phyloP scores from a whole-genome alignment of 2,113 vertebrate genomes.

The Stomatorhinus ivindoensis region DNA sequence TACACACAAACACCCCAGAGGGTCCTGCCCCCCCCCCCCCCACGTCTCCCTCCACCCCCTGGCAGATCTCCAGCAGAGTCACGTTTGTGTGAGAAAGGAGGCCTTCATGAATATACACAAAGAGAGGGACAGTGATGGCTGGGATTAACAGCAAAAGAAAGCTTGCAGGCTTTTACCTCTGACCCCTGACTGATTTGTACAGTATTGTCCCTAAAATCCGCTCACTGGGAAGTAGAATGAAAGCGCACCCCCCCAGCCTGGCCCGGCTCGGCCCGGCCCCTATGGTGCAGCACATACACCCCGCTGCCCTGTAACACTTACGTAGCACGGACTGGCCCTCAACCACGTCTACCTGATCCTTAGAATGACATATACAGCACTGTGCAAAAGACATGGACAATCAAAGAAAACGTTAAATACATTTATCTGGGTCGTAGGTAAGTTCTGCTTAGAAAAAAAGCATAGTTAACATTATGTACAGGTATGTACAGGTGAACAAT shows the following conservation, averaged over 20 bases:
- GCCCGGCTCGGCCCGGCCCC: neutral
- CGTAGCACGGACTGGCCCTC: neutral
- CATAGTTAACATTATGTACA: neutral
- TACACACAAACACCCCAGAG: neutral
- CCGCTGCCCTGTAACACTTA: neutral
- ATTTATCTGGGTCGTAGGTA: neutral
- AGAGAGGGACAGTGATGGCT: neutral
- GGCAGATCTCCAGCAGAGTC: slow-evolving; percentile 30
- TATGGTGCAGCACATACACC: neutral
- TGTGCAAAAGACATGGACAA: neutral
- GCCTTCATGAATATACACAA: slow-evolving; percentile 56
- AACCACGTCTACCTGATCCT: neutral
- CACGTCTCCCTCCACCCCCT: neutral
- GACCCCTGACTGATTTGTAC: neutral
- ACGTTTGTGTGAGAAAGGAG: slow-evolving; percentile 27
- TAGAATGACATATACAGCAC: neutral
- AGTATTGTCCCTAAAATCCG: neutral
- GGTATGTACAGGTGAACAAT: neutral
- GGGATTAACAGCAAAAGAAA: neutral
- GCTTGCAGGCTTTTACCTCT: neutral
- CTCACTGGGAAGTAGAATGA: neutral
- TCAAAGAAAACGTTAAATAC: neutral
- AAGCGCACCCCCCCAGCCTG: neutral
- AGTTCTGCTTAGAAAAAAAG: neutral
- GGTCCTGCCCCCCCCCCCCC: neutral